Evolutionary conservation across 2,113 vertebrate species (phyloP).

Genomic region (Athene cunicularia): DNA sequence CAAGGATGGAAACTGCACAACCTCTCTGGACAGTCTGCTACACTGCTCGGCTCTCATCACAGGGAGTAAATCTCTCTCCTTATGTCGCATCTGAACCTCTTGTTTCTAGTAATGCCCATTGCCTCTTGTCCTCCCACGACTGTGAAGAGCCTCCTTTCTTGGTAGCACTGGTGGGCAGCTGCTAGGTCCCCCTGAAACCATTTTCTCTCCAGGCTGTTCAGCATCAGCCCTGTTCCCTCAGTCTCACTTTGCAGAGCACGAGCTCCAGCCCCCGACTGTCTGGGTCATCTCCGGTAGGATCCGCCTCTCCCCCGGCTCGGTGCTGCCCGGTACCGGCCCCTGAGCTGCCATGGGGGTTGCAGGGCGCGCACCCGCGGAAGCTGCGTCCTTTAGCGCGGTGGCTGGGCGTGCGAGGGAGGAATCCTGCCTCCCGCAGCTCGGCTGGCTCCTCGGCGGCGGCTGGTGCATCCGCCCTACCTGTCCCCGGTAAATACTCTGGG

Average conservation of each 20-base stretch:
- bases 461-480: rapidly evolving
- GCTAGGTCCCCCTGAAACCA: neutral
- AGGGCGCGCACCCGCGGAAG: rapidly evolving
- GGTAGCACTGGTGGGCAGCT: neutral
- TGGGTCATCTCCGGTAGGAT: neutral
- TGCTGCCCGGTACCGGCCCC: too few species aligned
- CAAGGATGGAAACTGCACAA: neutral
- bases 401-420: neutral
- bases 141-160: neutral
- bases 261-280: neutral
- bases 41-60: neutral
- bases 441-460: rapidly evolving
- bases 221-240: neutral
- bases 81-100: neutral
- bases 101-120: neutral
- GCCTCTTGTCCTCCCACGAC: neutral
- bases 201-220: neutral
- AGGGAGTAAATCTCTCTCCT: neutral
- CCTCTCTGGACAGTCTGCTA: neutral
- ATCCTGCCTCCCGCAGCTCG: neutral
- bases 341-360: neutral
- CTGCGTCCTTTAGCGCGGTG: neutral
- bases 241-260: neutral
- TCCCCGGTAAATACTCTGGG: rapidly evolving
- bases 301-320: neutral